Evolutionary conservation across 1,140 invertebrate genomes (phyloP).

Genomic region (Eumeta japonica): DNA sequence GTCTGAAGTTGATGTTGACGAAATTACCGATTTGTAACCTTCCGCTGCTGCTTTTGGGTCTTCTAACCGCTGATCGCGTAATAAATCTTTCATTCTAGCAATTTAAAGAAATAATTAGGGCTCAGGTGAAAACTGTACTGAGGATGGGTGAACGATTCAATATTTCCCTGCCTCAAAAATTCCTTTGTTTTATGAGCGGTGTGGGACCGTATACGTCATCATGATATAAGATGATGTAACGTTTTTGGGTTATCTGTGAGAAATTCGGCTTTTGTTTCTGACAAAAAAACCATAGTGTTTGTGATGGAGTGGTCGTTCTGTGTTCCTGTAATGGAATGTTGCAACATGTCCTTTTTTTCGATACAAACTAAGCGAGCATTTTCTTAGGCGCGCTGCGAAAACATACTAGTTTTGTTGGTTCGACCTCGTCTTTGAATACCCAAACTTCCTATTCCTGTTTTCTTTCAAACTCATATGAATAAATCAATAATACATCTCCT

Average conservation of each 20-base stretch:
- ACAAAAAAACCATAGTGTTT: constrained; percentile 25
- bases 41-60: too few relatives aligned
- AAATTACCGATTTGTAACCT: too few relatives aligned
- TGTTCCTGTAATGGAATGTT: constrained; percentile 16
- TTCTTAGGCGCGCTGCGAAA: constrained; percentile 21
- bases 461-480: constrained; percentile 19
- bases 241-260: constrained; percentile 11
- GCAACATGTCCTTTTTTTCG: constrained; percentile 12
- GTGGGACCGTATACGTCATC: constrained; percentile 22
- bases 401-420: constrained; percentile 28
- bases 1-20: too few relatives aligned
- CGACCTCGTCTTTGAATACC: constrained; percentile 24
- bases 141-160: constrained; percentile 22
- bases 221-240: constrained; percentile 22
- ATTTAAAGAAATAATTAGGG: constrained; percentile 36
- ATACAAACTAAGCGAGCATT: constrained; percentile 23
- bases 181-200: constrained; percentile 12
- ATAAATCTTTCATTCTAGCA: constrained; percentile 30
- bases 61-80: too few relatives aligned
- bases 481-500: constrained; percentile 18
- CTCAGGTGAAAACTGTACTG: constrained; percentile 32
- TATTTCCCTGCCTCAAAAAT: constrained; percentile 9
- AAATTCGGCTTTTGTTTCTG: constrained; percentile 14
- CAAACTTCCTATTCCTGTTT: constrained; percentile 12
- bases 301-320: constrained; percentile 19